phyloP scores from a whole-genome alignment of 1,140 invertebrate genomes.

The Drosophila watanabei region DNA sequence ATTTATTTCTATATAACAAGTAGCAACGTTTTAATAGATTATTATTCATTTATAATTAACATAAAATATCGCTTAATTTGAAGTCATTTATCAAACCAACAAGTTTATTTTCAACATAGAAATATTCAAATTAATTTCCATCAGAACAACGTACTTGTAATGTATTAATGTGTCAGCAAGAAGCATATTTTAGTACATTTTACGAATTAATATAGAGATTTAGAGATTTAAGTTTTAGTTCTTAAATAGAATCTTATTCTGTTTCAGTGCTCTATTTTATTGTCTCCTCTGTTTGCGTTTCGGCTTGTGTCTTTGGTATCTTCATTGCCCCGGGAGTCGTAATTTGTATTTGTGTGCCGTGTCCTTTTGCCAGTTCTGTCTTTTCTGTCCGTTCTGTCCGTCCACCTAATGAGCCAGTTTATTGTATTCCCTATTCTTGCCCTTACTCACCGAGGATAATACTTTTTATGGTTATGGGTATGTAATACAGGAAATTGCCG shows the following conservation, averaged over 20 bases:
- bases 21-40: not conserved
- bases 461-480: constrained; percentile 54
- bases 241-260: not conserved
- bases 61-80: constrained; percentile 5
- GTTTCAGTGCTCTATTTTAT: constrained; percentile 31
- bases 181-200: not conserved
- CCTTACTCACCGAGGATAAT: constrained; percentile 19
- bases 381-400: not conserved
- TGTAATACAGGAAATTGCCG: constrained; percentile 61
- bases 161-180: not conserved
- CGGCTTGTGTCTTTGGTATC: constrained; percentile 42
- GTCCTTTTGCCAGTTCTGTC: constrained; percentile 37
- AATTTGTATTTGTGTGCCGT: constrained; percentile 60
- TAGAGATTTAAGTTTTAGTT: not conserved
- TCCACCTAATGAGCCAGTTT: constrained; percentile 48
- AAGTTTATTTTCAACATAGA: not conserved
- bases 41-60: constrained; percentile 1
- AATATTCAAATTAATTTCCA: not conserved
- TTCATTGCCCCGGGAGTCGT: constrained; percentile 53
- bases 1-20: not conserved
- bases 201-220: not conserved
- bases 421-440: constrained; percentile 36
- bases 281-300: constrained; percentile 43
- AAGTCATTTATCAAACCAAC: not conserved
- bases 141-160: not conserved